Base-by-base conservation (phyloP, 2,113 vertebrate species). In the Rhynchopsitta pachyrhyncha region DNA sequence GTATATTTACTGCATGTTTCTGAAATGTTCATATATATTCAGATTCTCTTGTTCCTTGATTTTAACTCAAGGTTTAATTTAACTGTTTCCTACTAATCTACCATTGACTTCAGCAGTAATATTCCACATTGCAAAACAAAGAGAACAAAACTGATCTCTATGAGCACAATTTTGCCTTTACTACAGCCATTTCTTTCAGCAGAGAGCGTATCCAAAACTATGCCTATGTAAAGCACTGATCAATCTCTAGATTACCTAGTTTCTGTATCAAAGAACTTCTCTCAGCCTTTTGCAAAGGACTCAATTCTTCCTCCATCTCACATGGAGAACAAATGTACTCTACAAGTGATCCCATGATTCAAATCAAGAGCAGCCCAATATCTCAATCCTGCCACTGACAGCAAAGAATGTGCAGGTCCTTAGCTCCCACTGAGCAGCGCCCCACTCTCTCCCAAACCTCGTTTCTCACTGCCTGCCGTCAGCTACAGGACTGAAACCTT, bases 341-440 rank as follows among this genome's bases (percentile, higher is more conserved):
- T 7, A 25, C 71, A 76, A 87, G 75, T 11, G 53, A 27, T n/a
- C 31, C 62, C 8, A 19, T 11, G 82, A 79, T 27, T 85, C 47
- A 31, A 17, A 41, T 13, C 25, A 46, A 49, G 49, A 91, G 66
- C 62, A 67, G 92, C 37, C n/a, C 77, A 25, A 1, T 41, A 53
- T 31, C 80, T 86, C 89, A 49, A 25, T 64, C 31, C 68, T n/a
- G 83, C 29, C 67, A 5, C 8, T n/a, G 91, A 55, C 64, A 82
- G 55, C 50, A 41, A 63, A 55, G 37, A 64, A 47, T 0, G 60
- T 4, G 50, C 59, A 19, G 53, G 63, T 39, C 79, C 77, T 33
- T 31, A 4, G 42, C 0, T 78, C 25, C 24, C 29, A 29, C 41
- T 0, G 14, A 44, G 53, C 86, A 59, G 63, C 0, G 1, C 44